Evolutionary conservation across 2,888 invertebrate genomes (phyloP).

Genomic region (Thereva nobilitata): DNA sequence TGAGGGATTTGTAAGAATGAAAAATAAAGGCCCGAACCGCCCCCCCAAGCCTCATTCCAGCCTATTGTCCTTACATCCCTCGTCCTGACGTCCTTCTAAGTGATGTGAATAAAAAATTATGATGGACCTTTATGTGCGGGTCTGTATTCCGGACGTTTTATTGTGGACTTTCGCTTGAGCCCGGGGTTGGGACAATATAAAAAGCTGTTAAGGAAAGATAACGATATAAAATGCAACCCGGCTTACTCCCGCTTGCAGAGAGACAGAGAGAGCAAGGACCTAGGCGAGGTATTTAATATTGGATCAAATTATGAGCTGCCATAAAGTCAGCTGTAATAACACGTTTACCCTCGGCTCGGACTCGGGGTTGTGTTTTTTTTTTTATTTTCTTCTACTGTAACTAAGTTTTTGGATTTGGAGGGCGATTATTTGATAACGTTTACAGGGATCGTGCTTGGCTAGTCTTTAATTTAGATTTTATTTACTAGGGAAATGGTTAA

Average conservation of each 20-base stretch:
- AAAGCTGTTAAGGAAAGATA: slow-evolving; percentile 33
- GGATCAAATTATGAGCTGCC: slow-evolving; percentile 34
- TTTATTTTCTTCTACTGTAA: too few species aligned
- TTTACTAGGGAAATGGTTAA: too few species aligned
- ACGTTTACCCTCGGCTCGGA: not conserved
- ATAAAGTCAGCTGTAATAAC: slow-evolving; percentile 21
- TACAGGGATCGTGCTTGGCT: too few species aligned
- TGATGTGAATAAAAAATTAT: slow-evolving; percentile 42
- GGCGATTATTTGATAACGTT: too few species aligned
- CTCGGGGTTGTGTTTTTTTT: too few species aligned
- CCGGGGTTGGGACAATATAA: slow-evolving; percentile 9
- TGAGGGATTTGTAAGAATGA: slow-evolving; percentile 34
- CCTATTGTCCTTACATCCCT: slow-evolving; percentile 16
- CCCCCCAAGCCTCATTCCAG: not conserved
- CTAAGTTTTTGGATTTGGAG: too few species aligned
- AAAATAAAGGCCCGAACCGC: slow-evolving; percentile 34
- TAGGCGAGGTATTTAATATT: slow-evolving; percentile 39
- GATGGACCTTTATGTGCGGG: slow-evolving; percentile 28
- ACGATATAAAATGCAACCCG: slow-evolving; percentile 30
- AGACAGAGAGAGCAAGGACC: not conserved
- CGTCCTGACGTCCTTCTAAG: slow-evolving; percentile 27
- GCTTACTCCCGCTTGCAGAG: not conserved
- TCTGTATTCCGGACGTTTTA: not conserved
- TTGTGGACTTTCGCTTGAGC: not conserved
- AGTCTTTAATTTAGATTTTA: too few species aligned